Evolutionary conservation across 1,140 invertebrate genomes (phyloP).

Genomic region (Gryllus bimaculatus): DNA sequence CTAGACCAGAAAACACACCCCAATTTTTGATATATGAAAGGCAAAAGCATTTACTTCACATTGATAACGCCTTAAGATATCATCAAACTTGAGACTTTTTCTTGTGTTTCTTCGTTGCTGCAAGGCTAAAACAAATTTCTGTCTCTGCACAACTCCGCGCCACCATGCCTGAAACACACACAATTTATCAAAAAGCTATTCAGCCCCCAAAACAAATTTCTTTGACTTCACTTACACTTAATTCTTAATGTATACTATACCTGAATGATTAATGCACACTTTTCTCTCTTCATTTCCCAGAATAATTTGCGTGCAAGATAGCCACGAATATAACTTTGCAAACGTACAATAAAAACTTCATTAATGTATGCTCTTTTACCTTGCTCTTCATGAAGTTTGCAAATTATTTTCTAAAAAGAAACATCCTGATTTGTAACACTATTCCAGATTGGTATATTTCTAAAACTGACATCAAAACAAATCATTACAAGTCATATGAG

Average conservation of each 20-base stretch:
- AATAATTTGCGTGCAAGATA: slow-evolving; percentile 48
- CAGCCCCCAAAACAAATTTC: too few species aligned
- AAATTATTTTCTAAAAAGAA: too few species aligned
- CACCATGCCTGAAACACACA: slow-evolving; percentile 50
- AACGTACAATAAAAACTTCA: slow-evolving; percentile 36
- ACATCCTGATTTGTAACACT: not conserved
- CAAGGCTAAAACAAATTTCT: slow-evolving; percentile 34
- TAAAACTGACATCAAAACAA: too few species aligned
- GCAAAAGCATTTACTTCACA: not conserved
- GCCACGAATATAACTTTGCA: slow-evolving; percentile 55
- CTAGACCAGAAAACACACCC: not conserved
- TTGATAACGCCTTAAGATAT: not conserved
- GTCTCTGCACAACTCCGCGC: slow-evolving; percentile 42
- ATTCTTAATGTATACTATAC: not conserved
- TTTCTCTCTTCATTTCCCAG: slow-evolving; percentile 14
- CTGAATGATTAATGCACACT: not conserved
- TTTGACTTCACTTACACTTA: not conserved
- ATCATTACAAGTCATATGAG: too few species aligned
- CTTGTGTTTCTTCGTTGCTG: not conserved
- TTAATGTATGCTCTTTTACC: slow-evolving; percentile 15
- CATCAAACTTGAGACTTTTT: not conserved
- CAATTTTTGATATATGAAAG: not conserved
- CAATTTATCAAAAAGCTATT: slow-evolving; percentile 1
- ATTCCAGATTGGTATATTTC: too few species aligned
- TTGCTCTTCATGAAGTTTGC: too few species aligned